Base-by-base conservation (phyloP, 2,797 vertebrate species). In the Bovichtus diacanthus region DNA sequence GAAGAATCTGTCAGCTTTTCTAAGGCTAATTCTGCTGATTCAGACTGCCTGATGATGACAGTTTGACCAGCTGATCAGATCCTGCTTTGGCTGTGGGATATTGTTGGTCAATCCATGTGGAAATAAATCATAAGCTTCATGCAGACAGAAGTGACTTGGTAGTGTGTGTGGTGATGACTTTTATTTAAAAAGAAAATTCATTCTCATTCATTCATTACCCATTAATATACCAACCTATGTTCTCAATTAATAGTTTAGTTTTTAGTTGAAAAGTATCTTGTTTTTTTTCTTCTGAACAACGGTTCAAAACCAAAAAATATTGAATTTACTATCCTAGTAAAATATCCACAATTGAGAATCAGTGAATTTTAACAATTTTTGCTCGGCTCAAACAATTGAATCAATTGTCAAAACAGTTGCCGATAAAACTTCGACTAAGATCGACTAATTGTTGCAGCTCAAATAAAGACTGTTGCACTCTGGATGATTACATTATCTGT, bases 71-170 rank as follows among this genome's bases (percentile, higher is more conserved):
- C 36, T 44, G 44, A 54, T 62, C 50, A 36, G 23, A 36, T 21
- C n/a, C 29, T 59, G n/a, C 5, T 53, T 27, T n/a, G 16, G 34
- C 11, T 31, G 13, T 27, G 51, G 60, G 60, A 46, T 7, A 12
- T 27, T 2, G 9, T 44, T 43, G 55, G 6, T 43, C 10, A 5
- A 12, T 23, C 9, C 6, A 27, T 5, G 38, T 55, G 15, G 27
- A 50, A 38, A 70, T 29, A 34, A 69, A 43, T 58, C 43, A 39
- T 38, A n/a, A 11, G 29, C 9, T 68, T 51, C n/a, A 16, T 39
- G 55, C n/a, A 11, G 31, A 11, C 53, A 36, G 34, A 36, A 36
- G 9, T 9, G 5, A 36, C 34, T 36, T 36, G 34, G 5, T 34
- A 36, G 5, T 5, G 44, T 27, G 29, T 56, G 53, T 9, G 12